phyloP scores from a whole-genome alignment of 2,888 invertebrate genomes.

The Sycophila texana region DNA sequence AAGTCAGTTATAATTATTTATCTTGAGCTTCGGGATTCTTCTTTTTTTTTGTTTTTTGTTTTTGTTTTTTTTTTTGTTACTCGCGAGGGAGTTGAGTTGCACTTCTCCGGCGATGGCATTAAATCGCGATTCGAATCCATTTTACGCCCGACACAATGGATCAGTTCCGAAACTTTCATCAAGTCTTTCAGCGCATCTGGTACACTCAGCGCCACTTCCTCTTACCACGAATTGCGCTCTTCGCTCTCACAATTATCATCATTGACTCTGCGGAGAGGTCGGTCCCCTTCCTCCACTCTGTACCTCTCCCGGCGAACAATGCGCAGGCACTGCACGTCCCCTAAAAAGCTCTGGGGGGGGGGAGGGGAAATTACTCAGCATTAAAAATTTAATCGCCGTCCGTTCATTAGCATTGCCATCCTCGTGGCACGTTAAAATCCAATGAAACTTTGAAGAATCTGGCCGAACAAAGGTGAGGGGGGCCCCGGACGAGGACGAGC shows the following conservation, averaged over 20 bases:
- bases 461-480: conserved; percentile 26
- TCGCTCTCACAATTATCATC: conserved; percentile 30
- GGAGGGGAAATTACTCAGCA: conserved; percentile 38
- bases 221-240: neutral
- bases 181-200: neutral
- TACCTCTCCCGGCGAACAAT: neutral
- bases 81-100: too few relatives aligned
- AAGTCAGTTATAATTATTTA: too few relatives aligned
- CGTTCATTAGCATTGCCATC: conserved; percentile 31
- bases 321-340: neutral
- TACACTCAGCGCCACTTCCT: neutral
- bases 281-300: neutral
- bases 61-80: too few relatives aligned
- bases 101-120: too few relatives aligned
- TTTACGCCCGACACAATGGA: neutral
- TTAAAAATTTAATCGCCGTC: conserved; percentile 48
- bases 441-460: conserved; percentile 28
- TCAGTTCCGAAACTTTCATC: neutral
- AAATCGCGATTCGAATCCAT: neutral
- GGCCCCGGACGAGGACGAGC: too few relatives aligned
- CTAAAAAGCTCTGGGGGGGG: conserved; percentile 13
- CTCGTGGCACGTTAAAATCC: conserved; percentile 10
- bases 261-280: neutral
- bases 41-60: too few relatives aligned
- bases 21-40: too few relatives aligned